Base-by-base conservation (phyloP, 2,797 vertebrate species). In the Apogon talboti region DNA sequence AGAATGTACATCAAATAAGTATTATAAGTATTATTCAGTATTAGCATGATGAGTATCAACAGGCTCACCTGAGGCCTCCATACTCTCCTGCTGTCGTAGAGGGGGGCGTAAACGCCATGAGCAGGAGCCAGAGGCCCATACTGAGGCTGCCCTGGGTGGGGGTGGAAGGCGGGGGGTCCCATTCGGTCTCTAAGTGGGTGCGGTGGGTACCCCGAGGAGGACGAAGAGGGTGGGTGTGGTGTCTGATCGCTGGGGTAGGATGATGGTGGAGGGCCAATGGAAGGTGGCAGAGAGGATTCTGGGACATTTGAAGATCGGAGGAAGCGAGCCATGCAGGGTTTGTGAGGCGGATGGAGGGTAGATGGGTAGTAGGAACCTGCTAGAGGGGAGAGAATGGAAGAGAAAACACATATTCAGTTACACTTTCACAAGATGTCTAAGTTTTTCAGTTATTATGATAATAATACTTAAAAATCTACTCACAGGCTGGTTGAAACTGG, bases 31-130 rank as follows among this genome's bases (percentile, higher is more conserved):
- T 45, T 13, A 60, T 47, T n/a, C 58, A 14, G 15, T 1, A 14
- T 14, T 11, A 1, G 35, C 9, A 8, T 24, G 19, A 43, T 35
- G 11, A 41, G n/a, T 0, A 14, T 38, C 12, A 30, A 21, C 43
- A 12, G 14, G 15, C 72, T 87, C 37, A 91, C 91, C 87, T 91
- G 95, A 13, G 97, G 97, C 80, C 97, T 95, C 96, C 96, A 99
- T 63, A 96, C 94, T 82, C 96, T 95, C 87, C 96, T 93, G 92
- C 96, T 98, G 93, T 98, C 97, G 0, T 98, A 98, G 33, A 98
- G 95, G 0, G 97, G 97, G 55, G 97, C 95, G 11, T 97, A 98
- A 90, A 97, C 95, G 66, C 95, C 94, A 59, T 96, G 96, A 74
- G 93, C 91, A 0, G 94, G 93, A 37, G 94, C 91, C 81, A 98